Evolutionary conservation across 2,888 invertebrate species (phyloP), one percentile per base, ranked within the genome.

Genomic region (Spatulosminthurus flaviceps): DNA sequence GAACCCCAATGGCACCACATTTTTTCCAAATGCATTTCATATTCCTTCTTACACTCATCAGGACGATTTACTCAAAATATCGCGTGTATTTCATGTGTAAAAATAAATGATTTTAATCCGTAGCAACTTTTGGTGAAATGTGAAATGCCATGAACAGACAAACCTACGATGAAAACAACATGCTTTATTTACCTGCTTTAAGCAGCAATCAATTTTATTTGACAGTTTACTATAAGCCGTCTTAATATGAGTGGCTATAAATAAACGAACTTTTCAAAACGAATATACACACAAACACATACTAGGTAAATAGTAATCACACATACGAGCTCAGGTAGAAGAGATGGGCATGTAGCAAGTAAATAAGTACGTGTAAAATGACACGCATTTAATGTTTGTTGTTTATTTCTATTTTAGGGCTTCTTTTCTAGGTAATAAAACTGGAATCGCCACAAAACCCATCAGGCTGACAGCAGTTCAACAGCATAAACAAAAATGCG

Each of bases 181-280:
- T 9, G 34, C 34, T 34, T 34, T 34, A 34, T 34, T 34, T 34
- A 34, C 34, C 4, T 34, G 5, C 34, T 7, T 5, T 16, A 60
- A 60, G 16, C 60, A 60, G n/a, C 60, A 21, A 60, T 60, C 60
- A 60, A 60, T 60, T 60, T 60, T 60, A 21, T 60, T 60, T 60
- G 4, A 9, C 7, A 60, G 7, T 9, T 60, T 60, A 9, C 16
- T 2, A 5, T 60, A 60, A 60, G 19, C 60, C 34, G 5, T 13
- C 16, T 60, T 21, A 2, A 60, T 60, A 13, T 21, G 16, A 2
- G 16, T 13, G 16, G 60, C 60, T 60, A 19, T 21, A 60, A 21
- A 19, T 13, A 60, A 60, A 60, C 16, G 60, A 7, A 26, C 22
- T 69, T n/a, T 5, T 29, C 16, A 16, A 66, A 4, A 26, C 11